These are phyloP conservation scores for Lithobates pipiens DNA, from an alignment of 2,797 vertebrate genomes.

Conservation along the genomic window DNA sequence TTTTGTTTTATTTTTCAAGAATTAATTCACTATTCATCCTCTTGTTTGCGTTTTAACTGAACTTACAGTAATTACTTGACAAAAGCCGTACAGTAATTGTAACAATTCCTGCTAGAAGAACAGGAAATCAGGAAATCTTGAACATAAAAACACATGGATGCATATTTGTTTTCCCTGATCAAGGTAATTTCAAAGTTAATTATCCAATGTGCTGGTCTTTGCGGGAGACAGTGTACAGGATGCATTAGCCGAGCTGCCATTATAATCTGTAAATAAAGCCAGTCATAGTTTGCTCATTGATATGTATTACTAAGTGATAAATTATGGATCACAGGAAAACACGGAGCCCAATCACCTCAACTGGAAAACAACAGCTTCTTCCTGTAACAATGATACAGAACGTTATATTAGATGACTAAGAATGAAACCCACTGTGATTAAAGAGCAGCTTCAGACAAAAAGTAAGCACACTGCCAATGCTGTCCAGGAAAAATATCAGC, in stretches of 20 bases:
- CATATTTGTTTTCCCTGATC: slow-evolving; percentile 3
- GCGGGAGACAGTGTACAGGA: slow-evolving; percentile 21
- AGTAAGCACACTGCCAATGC: background rate
- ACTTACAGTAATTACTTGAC: slow-evolving; percentile 16
- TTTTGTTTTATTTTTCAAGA: no score
- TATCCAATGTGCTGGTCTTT: slow-evolving; percentile 19
- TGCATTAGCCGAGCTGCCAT: slow-evolving; percentile 29
- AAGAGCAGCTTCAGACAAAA: background rate
- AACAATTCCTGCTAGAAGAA: slow-evolving; percentile 19
- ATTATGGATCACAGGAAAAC: slow-evolving; percentile 40
- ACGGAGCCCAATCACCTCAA: slow-evolving; percentile 1
- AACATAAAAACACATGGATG: slow-evolving; percentile 26
- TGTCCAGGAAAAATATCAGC: background rate
- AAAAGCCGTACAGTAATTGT: slow-evolving; percentile 2
- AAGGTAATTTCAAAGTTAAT: slow-evolving; percentile 39
- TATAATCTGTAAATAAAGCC: slow-evolving; percentile 37
- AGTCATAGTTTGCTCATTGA: slow-evolving; percentile 15
- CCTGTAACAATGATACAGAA: background rate
- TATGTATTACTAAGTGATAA: slow-evolving; percentile 47
- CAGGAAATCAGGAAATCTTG: slow-evolving; percentile 33
- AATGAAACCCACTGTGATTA: background rate
- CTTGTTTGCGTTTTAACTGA: background rate
- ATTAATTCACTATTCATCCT: background rate
- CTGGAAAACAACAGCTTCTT: background rate
- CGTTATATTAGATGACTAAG: background rate